A percentile compares a stretch with the other conserved stretches of the same genome.
Conservation (phyloP, 2,797 vertebrate species). For the Iguana delicatissima region DNA sequence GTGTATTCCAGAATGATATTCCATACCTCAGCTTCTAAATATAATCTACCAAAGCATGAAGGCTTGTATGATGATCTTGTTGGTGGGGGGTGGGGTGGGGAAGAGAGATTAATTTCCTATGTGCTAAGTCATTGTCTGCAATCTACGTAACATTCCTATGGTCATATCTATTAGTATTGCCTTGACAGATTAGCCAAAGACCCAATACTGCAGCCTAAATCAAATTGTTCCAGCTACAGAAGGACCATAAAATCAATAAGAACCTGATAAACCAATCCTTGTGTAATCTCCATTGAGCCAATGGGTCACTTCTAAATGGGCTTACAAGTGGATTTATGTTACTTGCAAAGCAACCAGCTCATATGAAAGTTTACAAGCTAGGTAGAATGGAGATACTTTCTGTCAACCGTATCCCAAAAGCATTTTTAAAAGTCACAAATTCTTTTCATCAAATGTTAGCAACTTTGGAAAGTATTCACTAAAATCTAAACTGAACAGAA, state of each 20-base stretch:
- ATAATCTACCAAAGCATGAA: background rate
- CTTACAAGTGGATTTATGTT: too few relatives aligned
- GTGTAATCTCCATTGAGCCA: too few relatives aligned
- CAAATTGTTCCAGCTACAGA: background rate
- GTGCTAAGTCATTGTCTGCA: background rate
- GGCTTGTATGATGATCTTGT: background rate
- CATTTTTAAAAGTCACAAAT: background rate
- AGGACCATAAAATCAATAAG: too few relatives aligned
- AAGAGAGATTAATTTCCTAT: background rate
- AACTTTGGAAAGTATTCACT: too few relatives aligned
- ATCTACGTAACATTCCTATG: too few relatives aligned
- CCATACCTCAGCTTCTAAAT: constrained; percentile 1
- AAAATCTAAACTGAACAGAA: background rate
- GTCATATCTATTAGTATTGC: background rate
- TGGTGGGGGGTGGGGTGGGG: too few relatives aligned
- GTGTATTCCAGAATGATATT: background rate
- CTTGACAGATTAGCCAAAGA: too few relatives aligned
- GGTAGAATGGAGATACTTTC: background rate
- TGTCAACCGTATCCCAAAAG: background rate
- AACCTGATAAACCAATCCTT: too few relatives aligned
- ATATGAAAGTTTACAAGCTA: background rate
- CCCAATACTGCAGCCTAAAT: too few relatives aligned
- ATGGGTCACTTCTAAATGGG: too few relatives aligned
- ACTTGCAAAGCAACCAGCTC: background rate
- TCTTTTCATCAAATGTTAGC: background rate